Evolutionary conservation across 2,888 invertebrate species (phyloP).

Genomic region (Xylota sylvarum): DNA sequence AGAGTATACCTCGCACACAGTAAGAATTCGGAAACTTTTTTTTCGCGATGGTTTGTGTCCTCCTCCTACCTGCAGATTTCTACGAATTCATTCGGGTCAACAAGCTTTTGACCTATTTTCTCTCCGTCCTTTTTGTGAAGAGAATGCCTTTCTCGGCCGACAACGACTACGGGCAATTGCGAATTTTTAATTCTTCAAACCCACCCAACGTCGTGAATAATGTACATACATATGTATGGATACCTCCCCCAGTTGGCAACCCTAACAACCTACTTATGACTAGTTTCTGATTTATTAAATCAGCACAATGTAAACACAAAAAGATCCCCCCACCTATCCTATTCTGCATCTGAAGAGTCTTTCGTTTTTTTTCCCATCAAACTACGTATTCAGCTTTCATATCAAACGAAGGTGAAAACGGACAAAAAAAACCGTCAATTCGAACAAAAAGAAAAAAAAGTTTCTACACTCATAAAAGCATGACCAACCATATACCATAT

Average conservation of each 20-base stretch:
- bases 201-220: constrained; percentile 50
- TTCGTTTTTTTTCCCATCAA: constrained; percentile 25
- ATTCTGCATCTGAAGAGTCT: background rate
- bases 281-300: constrained; percentile 72
- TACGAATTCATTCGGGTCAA: constrained; percentile 62
- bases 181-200: constrained; percentile 62
- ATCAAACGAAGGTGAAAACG: constrained; percentile 57
- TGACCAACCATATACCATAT: constrained; percentile 59
- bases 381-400: constrained; percentile 23
- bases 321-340: constrained; percentile 4
- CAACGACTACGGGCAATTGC: constrained; percentile 33
- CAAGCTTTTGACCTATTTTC: constrained; percentile 73
- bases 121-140: constrained; percentile 5
- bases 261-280: constrained; percentile 63
- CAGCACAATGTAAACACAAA: constrained; percentile 64
- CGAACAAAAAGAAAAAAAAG: constrained; percentile 29
- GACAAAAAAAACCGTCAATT: constrained; percentile 10
- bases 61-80: constrained; percentile 32
- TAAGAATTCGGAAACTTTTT: background rate
- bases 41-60: background rate
- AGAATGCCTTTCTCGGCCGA: background rate
- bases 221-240: too few species aligned
- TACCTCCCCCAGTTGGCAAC: constrained; percentile 48
- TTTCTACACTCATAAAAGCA: constrained; percentile 68
- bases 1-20: background rate